These are phyloP conservation scores for Aphidius ervi DNA, from an alignment of 1,140 invertebrate species.

Conservation along the genomic window DNA sequence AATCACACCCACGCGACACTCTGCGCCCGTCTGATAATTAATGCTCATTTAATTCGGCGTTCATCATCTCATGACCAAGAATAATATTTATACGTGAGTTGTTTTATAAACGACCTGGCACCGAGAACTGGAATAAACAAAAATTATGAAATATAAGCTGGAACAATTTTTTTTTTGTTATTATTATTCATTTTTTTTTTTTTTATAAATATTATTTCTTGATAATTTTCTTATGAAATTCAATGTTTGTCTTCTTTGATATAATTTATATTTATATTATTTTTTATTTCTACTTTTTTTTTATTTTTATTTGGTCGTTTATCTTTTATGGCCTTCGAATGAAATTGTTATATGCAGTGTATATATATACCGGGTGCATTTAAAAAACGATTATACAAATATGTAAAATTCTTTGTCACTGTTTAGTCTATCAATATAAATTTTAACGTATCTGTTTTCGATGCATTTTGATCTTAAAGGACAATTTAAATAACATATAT, in stretches of 20 bases:
- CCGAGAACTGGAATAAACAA: no score
- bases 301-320: no score
- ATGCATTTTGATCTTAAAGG: slow-evolving; percentile 40
- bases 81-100: slow-evolving; percentile 42
- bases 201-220: not conserved
- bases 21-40: slow-evolving; percentile 43
- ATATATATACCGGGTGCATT: slow-evolving; percentile 36
- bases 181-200: not conserved
- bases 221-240: no score
- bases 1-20: slow-evolving; percentile 48
- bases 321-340: slow-evolving; percentile 23
- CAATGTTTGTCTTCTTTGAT: no score
- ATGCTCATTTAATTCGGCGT: slow-evolving; percentile 49
- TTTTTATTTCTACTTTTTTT: no score
- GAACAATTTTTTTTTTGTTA: slow-evolving; percentile 3
- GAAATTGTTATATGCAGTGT: slow-evolving; percentile 38
- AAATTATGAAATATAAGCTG: no score
- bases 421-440: slow-evolving; percentile 21
- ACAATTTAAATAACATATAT: slow-evolving; percentile 2
- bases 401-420: slow-evolving; percentile 40
- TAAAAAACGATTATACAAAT: slow-evolving; percentile 39
- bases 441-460: slow-evolving; percentile 32
- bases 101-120: slow-evolving; percentile 5
- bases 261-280: no score
- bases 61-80: slow-evolving; percentile 38